A percentile compares a stretch with the other conserved stretches of the same genome.
These are phyloP conservation scores for Diachrysia chrysitis DNA, from an alignment of 2,888 invertebrate genomes.

Conservation along the genomic window DNA sequence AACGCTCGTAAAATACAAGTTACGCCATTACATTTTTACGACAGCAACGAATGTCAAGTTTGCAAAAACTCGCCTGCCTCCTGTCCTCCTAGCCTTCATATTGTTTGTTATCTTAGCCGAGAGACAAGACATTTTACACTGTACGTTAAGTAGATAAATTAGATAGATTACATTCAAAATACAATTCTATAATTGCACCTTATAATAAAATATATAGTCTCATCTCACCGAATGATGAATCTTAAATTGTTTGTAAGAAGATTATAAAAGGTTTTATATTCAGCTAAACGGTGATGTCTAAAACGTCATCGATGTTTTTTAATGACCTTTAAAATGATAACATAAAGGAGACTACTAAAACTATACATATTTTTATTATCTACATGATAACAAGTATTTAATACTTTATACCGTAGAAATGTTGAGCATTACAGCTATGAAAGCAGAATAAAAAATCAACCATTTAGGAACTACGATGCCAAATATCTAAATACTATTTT, in stretches of 20 bases:
- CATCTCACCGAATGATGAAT: no score
- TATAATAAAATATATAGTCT: no score
- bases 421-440: not conserved
- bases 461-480: no score
- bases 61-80: constrained; percentile 74
- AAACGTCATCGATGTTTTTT: not conserved
- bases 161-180: not conserved
- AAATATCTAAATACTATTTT: no score
- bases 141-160: not conserved
- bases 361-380: not conserved
- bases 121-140: constrained; percentile 60
- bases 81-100: constrained; percentile 55
- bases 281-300: no score
- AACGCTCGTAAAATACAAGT: constrained; percentile 85
- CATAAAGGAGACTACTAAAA: not conserved
- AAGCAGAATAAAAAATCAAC: no score
- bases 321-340: not conserved
- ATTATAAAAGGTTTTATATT: not conserved
- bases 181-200: no score
- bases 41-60: constrained; percentile 85
- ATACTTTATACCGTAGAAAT: not conserved
- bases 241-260: not conserved
- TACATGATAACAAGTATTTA: not conserved
- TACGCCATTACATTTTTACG: constrained; percentile 86
- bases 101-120: constrained; percentile 70